These are phyloP conservation scores for Ormyrus labotus DNA, from an alignment of 2,888 invertebrate species.

Conservation along the genomic window DNA sequence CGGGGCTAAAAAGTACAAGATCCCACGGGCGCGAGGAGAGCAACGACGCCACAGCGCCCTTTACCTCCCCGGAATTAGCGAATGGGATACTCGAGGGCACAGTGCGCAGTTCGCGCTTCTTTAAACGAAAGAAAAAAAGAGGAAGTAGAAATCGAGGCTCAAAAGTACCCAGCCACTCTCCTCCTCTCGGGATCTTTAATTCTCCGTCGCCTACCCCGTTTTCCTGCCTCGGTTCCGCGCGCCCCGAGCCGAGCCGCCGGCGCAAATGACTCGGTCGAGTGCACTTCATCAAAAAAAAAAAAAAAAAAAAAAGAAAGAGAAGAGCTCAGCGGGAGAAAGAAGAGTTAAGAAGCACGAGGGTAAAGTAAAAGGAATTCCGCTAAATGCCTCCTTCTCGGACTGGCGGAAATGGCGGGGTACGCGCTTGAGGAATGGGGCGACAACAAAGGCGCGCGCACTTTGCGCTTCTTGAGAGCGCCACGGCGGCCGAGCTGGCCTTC, in stretches of 20 bases:
- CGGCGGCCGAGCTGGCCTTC: background rate
- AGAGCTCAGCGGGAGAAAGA: background rate
- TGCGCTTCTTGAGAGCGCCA: background rate
- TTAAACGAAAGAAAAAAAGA: background rate
- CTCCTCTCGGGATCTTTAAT: slow-evolving; percentile 36
- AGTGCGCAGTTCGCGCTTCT: background rate
- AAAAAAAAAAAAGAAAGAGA: background rate
- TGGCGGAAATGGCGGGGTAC: background rate
- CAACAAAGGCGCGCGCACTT: slow-evolving; percentile 36
- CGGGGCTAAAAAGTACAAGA: too few relatives aligned
- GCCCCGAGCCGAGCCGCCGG: slow-evolving; percentile 9
- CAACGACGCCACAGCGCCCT: too few relatives aligned
- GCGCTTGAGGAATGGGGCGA: background rate
- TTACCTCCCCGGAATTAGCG: too few relatives aligned
- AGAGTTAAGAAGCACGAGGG: slow-evolving; percentile 13
- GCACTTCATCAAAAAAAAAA: slow-evolving; percentile 31
- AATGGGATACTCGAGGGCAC: too few relatives aligned
- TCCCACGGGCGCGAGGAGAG: too few relatives aligned
- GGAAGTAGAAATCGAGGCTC: slow-evolving; percentile 12
- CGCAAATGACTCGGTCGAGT: slow-evolving; percentile 49
- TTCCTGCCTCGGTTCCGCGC: background rate
- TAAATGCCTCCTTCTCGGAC: slow-evolving; percentile 28
- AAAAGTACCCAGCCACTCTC: slow-evolving; percentile 1
- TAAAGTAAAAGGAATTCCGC: slow-evolving; percentile 31
- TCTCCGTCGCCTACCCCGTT: background rate